Conservation (phyloP, 2,888 invertebrate species). For the Nomada fucata region DNA sequence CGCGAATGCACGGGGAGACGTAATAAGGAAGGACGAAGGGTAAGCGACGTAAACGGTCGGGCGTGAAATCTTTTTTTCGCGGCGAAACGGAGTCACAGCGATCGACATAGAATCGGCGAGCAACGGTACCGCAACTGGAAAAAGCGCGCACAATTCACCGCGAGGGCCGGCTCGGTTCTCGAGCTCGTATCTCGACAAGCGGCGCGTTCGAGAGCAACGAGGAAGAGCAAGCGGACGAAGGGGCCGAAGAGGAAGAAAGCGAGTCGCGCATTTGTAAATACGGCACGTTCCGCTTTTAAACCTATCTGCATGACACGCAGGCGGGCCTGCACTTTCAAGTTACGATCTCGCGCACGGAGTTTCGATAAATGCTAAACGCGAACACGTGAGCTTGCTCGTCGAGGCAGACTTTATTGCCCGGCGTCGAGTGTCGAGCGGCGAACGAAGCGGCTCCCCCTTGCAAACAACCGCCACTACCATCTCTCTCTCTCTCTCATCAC, state of each 20-base stretch:
- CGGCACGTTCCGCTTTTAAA: conserved; percentile 84
- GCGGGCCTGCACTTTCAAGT: conserved; percentile 81
- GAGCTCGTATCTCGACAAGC: conserved; percentile 2
- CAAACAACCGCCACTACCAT: conserved; percentile 62
- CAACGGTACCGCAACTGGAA: not conserved
- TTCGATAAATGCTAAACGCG: conserved; percentile 84
- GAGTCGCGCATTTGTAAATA: conserved; percentile 80
- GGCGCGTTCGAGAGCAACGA: not conserved
- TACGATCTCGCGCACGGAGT: conserved; percentile 82
- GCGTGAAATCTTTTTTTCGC: no score
- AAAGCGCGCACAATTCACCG: not conserved
- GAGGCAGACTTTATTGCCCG: conserved; percentile 80
- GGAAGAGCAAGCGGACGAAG: conserved; percentile 2
- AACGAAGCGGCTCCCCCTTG: conserved; percentile 66
- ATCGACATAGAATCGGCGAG: no score
- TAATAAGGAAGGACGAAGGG: no score
- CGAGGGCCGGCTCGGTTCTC: not conserved
- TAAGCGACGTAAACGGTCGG: no score
- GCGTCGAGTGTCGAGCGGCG: conserved; percentile 49
- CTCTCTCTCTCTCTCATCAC: conserved; percentile 27
- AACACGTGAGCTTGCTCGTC: conserved; percentile 84
- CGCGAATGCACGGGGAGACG: no score
- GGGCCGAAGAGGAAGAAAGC: conserved; percentile 25
- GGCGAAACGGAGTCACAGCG: no score
- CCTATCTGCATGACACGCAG: conserved; percentile 83